Conservation (phyloP, 37 sponge, comb jelly and placozoan species). For the Eunapius fragilis region DNA sequence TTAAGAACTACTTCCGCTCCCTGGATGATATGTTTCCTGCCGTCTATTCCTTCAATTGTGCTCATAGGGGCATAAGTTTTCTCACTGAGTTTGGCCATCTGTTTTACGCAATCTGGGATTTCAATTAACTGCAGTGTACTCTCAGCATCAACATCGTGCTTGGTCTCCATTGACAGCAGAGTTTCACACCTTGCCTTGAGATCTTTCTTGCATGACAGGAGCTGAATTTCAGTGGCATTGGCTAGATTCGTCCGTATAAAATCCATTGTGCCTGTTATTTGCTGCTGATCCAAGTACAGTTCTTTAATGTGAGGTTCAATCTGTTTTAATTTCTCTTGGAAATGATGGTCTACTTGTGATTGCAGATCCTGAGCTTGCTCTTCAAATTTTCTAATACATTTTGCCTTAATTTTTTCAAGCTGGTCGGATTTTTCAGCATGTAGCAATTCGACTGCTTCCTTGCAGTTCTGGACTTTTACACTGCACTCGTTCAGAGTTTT, state of each 20-base stretch:
- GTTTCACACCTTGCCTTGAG: slow-evolving; percentile 19
- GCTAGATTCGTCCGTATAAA: slow-evolving; percentile 11
- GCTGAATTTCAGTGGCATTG: slow-evolving; percentile 31
- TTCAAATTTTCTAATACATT: slow-evolving; percentile 7
- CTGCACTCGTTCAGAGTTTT: background rate
- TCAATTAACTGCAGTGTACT: slow-evolving; percentile 7
- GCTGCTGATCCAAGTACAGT: background rate
- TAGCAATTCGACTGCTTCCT: background rate
- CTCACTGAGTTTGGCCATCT: slow-evolving; percentile 31
- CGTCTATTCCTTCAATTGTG: slow-evolving; percentile 1
- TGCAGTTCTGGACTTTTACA: background rate
- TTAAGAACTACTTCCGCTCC: slow-evolving; percentile 17
- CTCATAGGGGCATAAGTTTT: slow-evolving; percentile 28
- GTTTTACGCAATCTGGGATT: background rate
- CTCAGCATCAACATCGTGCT: slow-evolving; percentile 3
- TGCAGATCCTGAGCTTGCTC: background rate
- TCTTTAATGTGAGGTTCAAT: slow-evolving; percentile 12
- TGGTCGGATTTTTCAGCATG: slow-evolving; percentile 1
- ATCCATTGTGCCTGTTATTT: slow-evolving; percentile 17
- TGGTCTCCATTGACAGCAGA: background rate
- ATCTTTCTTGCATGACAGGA: slow-evolving; percentile 34
- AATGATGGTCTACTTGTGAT: background rate
- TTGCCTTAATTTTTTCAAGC: slow-evolving; percentile 6
- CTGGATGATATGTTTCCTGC: background rate
- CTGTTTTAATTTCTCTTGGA: slow-evolving; percentile 19